Evolutionary conservation across 2,797 vertebrate species (phyloP).

Genomic region (Periophthalmus magnuspinnatus): DNA sequence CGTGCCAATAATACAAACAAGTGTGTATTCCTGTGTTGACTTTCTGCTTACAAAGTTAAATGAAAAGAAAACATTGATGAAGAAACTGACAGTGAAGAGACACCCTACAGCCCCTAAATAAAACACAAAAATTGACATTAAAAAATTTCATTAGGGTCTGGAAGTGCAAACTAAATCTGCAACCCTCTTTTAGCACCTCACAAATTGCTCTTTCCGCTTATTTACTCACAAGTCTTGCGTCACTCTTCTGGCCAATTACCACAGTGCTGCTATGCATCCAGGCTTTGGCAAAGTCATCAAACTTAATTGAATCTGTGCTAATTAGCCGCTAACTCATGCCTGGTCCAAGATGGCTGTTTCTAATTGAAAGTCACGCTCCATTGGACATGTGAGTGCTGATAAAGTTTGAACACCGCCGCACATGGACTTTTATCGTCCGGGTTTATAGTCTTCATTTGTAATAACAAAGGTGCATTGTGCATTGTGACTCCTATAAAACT

Average conservation of each 20-base stretch:
- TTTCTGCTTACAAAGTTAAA: background rate
- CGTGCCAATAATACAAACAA: background rate
- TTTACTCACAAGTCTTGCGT: background rate
- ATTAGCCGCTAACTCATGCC: conserved; percentile 35
- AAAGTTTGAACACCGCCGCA: conserved; percentile 10
- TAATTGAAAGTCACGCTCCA: conserved; percentile 25
- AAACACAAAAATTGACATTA: background rate
- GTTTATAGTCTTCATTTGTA: background rate
- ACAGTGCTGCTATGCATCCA: conserved; percentile 37
- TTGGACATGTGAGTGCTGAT: conserved; percentile 16
- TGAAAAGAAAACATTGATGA: background rate
- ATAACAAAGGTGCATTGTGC: background rate
- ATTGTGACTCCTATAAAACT: background rate
- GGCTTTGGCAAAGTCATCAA: conserved; percentile 37
- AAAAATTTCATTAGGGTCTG: background rate
- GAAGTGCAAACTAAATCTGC: background rate
- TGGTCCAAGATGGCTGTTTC: conserved; percentile 13
- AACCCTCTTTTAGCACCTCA: background rate
- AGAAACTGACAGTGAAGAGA: background rate
- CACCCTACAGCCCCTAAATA: background rate
- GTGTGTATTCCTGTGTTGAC: background rate
- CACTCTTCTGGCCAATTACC: conserved; percentile 26
- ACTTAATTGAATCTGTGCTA: conserved; percentile 40
- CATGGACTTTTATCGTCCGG: background rate
- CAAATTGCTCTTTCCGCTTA: conserved; percentile 1